Conservation (phyloP, 2,888 invertebrate genomes). For the Gasteruption jaculator region DNA sequence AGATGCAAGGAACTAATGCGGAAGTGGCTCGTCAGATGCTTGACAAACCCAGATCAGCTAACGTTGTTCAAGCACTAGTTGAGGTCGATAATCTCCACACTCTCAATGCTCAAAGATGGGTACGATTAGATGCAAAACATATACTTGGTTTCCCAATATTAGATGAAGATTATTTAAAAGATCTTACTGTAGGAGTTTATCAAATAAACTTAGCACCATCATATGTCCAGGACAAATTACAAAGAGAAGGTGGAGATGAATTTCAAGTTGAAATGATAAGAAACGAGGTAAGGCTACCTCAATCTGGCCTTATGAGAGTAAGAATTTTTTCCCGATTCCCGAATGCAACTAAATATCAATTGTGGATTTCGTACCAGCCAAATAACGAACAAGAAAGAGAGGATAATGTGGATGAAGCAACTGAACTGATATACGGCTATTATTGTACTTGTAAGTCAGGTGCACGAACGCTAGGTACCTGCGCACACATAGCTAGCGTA, state of each 20-base stretch:
- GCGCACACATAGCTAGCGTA: too few species aligned
- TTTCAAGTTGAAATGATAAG: slow-evolving; percentile 17
- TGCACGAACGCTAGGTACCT: too few species aligned
- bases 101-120: slow-evolving; percentile 15
- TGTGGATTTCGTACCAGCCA: slow-evolving; percentile 13
- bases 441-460: too few species aligned
- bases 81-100: slow-evolving; percentile 15
- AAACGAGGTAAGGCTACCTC: slow-evolving; percentile 13
- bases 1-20: slow-evolving; percentile 11
- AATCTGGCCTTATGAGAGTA: slow-evolving; percentile 13
- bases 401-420: too few species aligned
- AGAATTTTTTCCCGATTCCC: slow-evolving; percentile 11
- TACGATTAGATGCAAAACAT: slow-evolving; percentile 8
- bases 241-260: slow-evolving; percentile 14
- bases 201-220: slow-evolving; percentile 20
- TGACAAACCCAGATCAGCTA: slow-evolving; percentile 7
- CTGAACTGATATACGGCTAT: too few species aligned
- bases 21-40: slow-evolving; percentile 12
- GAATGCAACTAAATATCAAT: slow-evolving; percentile 7
- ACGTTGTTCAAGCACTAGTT: slow-evolving; percentile 16
- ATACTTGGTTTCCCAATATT: slow-evolving; percentile 16
- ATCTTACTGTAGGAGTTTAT: slow-evolving; percentile 16
- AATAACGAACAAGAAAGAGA: too few species aligned
- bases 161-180: slow-evolving; percentile 15
- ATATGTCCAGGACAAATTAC: slow-evolving; percentile 20